These are phyloP conservation scores for Erynnis tages DNA, from an alignment of 2,888 invertebrate genomes.

Conservation along the genomic window DNA sequence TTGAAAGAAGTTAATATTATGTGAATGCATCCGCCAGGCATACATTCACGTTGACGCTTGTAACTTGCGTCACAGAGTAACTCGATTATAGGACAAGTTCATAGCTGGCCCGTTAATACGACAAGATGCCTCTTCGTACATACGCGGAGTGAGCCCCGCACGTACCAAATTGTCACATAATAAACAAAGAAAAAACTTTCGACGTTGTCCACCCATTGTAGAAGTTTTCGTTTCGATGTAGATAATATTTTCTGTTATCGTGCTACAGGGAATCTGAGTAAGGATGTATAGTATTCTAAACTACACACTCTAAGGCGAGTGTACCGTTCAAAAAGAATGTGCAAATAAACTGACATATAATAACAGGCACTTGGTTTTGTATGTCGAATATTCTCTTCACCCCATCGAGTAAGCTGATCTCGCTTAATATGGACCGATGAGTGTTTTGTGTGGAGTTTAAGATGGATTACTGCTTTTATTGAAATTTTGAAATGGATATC, in stretches of 20 bases:
- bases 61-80: neutral
- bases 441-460: neutral
- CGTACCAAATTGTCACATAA: neutral
- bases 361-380: neutral
- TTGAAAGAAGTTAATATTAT: no score
- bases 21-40: no score
- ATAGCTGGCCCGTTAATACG: conserved; percentile 17
- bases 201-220: neutral
- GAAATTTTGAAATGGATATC: neutral
- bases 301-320: no score
- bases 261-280: no score
- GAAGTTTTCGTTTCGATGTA: no score
- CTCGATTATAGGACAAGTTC: conserved; percentile 18
- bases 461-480: conserved; percentile 1
- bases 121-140: conserved; percentile 13
- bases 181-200: neutral
- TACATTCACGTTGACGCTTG: neutral
- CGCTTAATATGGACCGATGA: neutral
- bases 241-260: no score
- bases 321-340: no score
- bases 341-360: no score
- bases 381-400: neutral
- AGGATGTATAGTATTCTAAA: no score
- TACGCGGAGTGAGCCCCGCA: neutral
- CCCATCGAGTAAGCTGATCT: neutral